phyloP scores from a whole-genome alignment of 2,113 vertebrate genomes.

The Seriola dumerili region DNA sequence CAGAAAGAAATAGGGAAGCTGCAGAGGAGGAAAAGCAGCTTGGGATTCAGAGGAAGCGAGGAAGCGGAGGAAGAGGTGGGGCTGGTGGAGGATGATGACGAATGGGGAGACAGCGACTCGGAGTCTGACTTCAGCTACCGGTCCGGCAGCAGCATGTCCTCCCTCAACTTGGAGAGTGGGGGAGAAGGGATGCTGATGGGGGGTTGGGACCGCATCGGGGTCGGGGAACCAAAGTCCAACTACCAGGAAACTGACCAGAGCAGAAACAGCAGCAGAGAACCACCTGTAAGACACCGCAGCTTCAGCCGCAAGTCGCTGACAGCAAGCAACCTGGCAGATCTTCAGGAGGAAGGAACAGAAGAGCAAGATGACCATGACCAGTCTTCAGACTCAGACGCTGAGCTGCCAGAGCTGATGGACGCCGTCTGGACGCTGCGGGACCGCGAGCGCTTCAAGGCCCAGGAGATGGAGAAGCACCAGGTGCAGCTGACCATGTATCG shows the following conservation, averaged over 20 bases:
- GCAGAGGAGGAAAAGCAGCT: slow-evolving; percentile 61
- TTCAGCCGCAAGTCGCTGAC: slow-evolving; percentile 28
- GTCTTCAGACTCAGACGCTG: slow-evolving; percentile 80
- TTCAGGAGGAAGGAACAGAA: background rate
- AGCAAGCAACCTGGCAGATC: slow-evolving; percentile 27
- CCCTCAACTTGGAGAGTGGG: slow-evolving; percentile 83
- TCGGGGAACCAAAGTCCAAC: slow-evolving; percentile 60
- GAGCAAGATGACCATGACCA: slow-evolving; percentile 32
- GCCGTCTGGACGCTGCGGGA: slow-evolving; percentile 92
- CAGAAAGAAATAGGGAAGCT: slow-evolving; percentile 31
- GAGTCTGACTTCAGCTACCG: slow-evolving; percentile 91
- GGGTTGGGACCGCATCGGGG: slow-evolving; percentile 77
- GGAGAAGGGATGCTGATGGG: slow-evolving; percentile 64
- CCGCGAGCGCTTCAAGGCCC: slow-evolving; percentile 93
- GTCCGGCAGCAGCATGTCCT: slow-evolving; percentile 87
- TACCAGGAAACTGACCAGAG: background rate
- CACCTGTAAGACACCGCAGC: background rate
- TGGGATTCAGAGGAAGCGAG: slow-evolving; percentile 67
- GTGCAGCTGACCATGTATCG: slow-evolving; percentile 97
- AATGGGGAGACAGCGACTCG: slow-evolving; percentile 85
- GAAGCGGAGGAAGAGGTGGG: slow-evolving; percentile 56
- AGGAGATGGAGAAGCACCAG: slow-evolving; percentile 97
- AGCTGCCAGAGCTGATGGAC: slow-evolving; percentile 87
- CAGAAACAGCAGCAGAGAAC: slow-evolving; percentile 12
- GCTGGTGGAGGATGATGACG: slow-evolving; percentile 62